Evolutionary conservation across 2,113 vertebrate species (phyloP).

Genomic region (Oceanodroma tethys): DNA sequence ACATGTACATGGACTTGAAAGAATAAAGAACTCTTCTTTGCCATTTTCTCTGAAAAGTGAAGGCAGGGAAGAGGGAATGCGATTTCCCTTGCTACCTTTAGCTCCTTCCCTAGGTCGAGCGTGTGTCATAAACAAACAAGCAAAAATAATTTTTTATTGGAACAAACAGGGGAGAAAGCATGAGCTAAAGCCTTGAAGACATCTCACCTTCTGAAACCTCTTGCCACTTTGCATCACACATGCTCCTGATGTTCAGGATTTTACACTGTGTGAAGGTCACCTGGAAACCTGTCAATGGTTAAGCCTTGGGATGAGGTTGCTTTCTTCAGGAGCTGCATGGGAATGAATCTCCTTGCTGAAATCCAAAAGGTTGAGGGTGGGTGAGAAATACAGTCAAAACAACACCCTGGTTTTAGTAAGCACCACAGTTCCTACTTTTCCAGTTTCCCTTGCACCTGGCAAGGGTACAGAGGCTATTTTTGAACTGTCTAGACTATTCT

Average conservation of each 20-base stretch:
- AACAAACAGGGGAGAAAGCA: background rate
- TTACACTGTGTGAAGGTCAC: background rate
- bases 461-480: constrained; percentile 19
- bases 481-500: constrained; percentile 38
- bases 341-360: background rate
- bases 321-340: background rate
- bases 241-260: background rate
- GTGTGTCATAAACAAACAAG: background rate
- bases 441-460: constrained; percentile 1
- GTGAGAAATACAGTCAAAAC: background rate
- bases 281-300: background rate
- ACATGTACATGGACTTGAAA: background rate
- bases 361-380: background rate
- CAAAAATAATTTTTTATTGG: background rate
- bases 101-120: background rate
- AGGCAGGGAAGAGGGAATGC: background rate
- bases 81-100: background rate
- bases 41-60: background rate
- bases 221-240: background rate
- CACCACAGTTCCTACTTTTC: background rate
- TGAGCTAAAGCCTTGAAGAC: background rate
- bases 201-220: background rate
- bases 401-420: background rate
- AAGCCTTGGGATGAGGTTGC: background rate
- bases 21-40: background rate